These are phyloP conservation scores for Epinotia bilunana DNA, from an alignment of 2,888 invertebrate species.

Conservation along the genomic window DNA sequence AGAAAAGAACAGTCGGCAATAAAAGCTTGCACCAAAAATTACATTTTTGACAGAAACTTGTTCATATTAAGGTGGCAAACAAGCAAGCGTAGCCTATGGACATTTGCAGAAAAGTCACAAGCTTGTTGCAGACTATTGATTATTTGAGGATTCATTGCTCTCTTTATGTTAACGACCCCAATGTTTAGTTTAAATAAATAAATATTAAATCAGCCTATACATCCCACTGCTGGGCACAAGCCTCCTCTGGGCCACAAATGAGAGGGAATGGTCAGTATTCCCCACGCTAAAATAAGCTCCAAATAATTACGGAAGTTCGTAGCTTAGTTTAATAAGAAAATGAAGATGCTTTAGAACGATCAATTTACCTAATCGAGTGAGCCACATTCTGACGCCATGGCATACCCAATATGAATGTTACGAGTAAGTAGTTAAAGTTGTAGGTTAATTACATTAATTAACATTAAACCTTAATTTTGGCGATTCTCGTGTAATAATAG, in stretches of 20 bases:
- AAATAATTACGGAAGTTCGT: constrained; percentile 10
- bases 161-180: not conserved
- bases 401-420: not conserved
- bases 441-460: not conserved
- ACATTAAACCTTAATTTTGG: not conserved
- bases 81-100: too few relatives aligned
- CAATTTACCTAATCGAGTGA: constrained; percentile 12
- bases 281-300: not conserved
- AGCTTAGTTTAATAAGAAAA: not conserved
- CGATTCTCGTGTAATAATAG: not conserved
- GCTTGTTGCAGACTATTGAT: too few relatives aligned
- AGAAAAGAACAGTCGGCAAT: too few relatives aligned
- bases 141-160: not conserved
- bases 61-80: too few relatives aligned
- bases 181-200: not conserved
- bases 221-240: too few relatives aligned
- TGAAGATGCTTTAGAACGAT: constrained; percentile 15
- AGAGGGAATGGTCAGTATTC: too few relatives aligned
- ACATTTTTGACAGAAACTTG: too few relatives aligned
- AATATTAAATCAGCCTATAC: too few relatives aligned
- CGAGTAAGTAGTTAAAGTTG: not conserved
- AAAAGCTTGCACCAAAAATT: too few relatives aligned
- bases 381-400: not conserved
- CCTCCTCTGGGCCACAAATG: too few relatives aligned
- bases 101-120: not conserved